These are phyloP conservation scores for Fissipunctia ypsillon DNA, from an alignment of 2,888 invertebrate genomes.

Conservation along the genomic window DNA sequence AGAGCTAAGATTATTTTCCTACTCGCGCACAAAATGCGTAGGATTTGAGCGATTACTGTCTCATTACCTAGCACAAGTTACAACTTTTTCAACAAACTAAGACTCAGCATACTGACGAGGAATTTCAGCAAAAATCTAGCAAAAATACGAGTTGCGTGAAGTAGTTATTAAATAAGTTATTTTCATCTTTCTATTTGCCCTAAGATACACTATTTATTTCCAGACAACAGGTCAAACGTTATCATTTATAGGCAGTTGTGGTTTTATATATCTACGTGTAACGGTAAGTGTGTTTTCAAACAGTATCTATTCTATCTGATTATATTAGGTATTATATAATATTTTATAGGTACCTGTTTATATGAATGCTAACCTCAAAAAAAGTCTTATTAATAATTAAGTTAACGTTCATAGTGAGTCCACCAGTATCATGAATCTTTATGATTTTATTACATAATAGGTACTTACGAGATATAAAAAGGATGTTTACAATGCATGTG, in stretches of 20 bases:
- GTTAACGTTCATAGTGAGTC: background rate
- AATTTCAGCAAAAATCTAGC: background rate
- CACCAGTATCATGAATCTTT: background rate
- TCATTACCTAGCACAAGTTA: too few relatives aligned
- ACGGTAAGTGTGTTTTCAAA: background rate
- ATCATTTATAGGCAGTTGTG: background rate
- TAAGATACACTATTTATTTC: background rate
- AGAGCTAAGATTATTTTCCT: background rate
- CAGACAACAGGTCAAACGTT: background rate
- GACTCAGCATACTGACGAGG: background rate
- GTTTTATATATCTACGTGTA: background rate
- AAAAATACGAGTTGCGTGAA: background rate
- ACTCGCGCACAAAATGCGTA: background rate
- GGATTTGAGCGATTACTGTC: too few relatives aligned
- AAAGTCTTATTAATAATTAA: too few relatives aligned
- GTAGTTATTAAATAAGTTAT: background rate
- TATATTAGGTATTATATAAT: too few relatives aligned
- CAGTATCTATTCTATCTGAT: too few relatives aligned
- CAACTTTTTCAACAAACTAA: background rate
- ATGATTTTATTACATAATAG: background rate
- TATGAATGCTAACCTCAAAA: background rate
- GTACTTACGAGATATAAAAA: background rate
- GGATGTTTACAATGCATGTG: too few relatives aligned
- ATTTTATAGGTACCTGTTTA: too few relatives aligned
- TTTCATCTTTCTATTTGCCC: background rate